Percentiles rank a stretch among this genome's conserved stretches.
These are phyloP conservation scores for Drosophila guanche DNA, from an alignment of 1,140 invertebrate genomes.

Conservation along the genomic window DNA sequence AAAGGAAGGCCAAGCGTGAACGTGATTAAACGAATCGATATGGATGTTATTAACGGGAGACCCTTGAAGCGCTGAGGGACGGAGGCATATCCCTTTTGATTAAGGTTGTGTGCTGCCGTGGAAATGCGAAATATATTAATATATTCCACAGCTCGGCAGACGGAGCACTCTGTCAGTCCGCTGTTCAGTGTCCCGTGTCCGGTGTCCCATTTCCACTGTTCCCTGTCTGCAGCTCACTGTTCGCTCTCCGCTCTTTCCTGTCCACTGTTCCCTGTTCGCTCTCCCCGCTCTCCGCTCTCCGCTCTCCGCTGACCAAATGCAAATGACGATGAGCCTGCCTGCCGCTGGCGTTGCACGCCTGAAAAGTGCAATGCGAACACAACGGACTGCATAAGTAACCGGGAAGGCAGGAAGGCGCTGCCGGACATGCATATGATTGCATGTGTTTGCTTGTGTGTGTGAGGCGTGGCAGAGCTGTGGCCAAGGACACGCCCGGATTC, in stretches of 20 bases:
- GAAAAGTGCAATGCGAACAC: slow-evolving; percentile 31
- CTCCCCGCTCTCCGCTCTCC: too few relatives aligned
- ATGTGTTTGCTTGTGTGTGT: background rate
- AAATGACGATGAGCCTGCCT: slow-evolving; percentile 28
- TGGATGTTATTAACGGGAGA: slow-evolving; percentile 5
- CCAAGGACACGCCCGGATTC: slow-evolving; percentile 39
- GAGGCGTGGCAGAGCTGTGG: background rate
- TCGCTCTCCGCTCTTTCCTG: too few relatives aligned
- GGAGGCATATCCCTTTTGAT: slow-evolving; percentile 1
- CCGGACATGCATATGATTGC: slow-evolving; percentile 6
- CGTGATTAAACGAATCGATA: slow-evolving; percentile 6
- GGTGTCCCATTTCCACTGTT: too few relatives aligned
- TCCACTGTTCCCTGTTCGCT: slow-evolving; percentile 2
- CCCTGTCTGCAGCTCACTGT: too few relatives aligned
- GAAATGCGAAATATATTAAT: slow-evolving; percentile 35
- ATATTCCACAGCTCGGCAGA: slow-evolving; percentile 19
- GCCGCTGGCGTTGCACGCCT: slow-evolving; percentile 29
- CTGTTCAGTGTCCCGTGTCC: too few relatives aligned
- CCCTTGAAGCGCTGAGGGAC: background rate
- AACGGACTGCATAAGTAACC: slow-evolving; percentile 34
- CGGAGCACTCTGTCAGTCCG: too few relatives aligned
- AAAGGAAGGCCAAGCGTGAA: background rate
- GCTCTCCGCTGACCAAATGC: slow-evolving; percentile 15
- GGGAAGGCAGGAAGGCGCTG: slow-evolving; percentile 15
- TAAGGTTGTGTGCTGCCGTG: slow-evolving; percentile 6